These are phyloP conservation scores for Anarhynchus alexandrinus DNA, from an alignment of 2,113 vertebrate species.

Conservation along the genomic window DNA sequence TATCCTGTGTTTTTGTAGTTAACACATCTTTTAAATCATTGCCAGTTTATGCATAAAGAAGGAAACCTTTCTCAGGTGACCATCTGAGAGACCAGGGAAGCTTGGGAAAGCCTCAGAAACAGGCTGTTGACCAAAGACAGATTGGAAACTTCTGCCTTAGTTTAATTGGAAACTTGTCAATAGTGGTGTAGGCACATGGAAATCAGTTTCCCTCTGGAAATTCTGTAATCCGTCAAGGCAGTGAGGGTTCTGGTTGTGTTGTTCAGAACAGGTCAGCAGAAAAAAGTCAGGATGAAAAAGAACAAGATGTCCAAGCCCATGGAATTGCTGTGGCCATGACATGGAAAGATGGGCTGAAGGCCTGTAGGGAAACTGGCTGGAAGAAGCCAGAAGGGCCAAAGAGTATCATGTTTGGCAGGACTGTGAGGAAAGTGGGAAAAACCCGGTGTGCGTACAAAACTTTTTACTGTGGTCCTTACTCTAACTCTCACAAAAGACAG, in stretches of 20 bases:
- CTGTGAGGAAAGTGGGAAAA: background rate
- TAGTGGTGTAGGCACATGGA: background rate
- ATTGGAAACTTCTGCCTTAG: background rate
- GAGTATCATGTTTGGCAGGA: background rate
- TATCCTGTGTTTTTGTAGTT: background rate
- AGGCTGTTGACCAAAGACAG: background rate
- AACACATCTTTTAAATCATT: background rate
- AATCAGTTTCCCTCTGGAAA: background rate
- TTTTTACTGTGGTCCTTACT: background rate
- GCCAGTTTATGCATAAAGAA: background rate
- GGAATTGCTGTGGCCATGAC: background rate
- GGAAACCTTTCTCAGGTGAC: background rate
- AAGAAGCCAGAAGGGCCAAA: background rate
- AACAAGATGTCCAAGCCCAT: background rate
- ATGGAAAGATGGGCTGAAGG: background rate
- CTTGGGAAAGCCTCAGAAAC: background rate
- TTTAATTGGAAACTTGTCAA: background rate
- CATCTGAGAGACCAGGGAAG: background rate
- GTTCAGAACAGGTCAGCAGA: background rate
- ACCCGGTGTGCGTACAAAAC: rapidly evolving
- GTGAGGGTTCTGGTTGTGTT: background rate
- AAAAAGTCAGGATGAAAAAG: background rate
- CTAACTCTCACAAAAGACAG: background rate
- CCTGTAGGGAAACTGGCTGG: background rate
- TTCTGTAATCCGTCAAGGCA: background rate